Evolutionary conservation across 2,888 invertebrate species (phyloP).

Genomic region (Venustoraphidia nigricollis): DNA sequence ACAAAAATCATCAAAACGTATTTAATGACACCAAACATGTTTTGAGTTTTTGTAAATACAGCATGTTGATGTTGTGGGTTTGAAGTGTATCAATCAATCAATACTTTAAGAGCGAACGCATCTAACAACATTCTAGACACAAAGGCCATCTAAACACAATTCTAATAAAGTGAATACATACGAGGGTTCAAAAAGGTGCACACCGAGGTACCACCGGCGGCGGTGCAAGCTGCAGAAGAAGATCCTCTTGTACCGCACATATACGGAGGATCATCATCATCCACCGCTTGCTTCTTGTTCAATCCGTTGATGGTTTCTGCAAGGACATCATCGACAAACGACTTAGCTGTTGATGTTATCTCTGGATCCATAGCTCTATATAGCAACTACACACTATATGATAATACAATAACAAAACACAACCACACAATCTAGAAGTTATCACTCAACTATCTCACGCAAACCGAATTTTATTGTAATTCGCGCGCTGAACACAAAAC

Average conservation of each 20-base stretch:
- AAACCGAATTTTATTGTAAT: conserved; percentile 10
- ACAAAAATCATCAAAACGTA: too few species aligned
- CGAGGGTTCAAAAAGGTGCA: conserved; percentile 34
- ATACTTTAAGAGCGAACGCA: too few species aligned
- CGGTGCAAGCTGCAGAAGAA: background rate
- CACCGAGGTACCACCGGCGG: conserved; percentile 25
- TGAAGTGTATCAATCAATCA: too few species aligned
- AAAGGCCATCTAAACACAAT: too few species aligned
- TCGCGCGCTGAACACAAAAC: conserved; percentile 7
- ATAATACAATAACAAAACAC: conserved; percentile 6
- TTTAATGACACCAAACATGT: too few species aligned
- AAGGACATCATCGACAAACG: conserved; percentile 24
- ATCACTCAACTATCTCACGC: conserved; percentile 4
- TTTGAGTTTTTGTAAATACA: too few species aligned
- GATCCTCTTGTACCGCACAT: background rate
- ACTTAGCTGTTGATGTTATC: conserved; percentile 19
- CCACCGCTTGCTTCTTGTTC: conserved; percentile 15
- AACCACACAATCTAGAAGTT: conserved; percentile 1
- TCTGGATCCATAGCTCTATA: conserved; percentile 13
- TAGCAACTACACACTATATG: conserved; percentile 6
- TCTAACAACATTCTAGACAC: too few species aligned
- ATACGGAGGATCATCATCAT: too few species aligned
- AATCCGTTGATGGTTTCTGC: conserved; percentile 21
- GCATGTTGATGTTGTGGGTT: too few species aligned
- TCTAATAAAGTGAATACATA: conserved; percentile 21